Evolutionary conservation across 2,113 vertebrate species (phyloP), one percentile per base, ranked within the genome.

Genomic region (Clinocottus analis): DNA sequence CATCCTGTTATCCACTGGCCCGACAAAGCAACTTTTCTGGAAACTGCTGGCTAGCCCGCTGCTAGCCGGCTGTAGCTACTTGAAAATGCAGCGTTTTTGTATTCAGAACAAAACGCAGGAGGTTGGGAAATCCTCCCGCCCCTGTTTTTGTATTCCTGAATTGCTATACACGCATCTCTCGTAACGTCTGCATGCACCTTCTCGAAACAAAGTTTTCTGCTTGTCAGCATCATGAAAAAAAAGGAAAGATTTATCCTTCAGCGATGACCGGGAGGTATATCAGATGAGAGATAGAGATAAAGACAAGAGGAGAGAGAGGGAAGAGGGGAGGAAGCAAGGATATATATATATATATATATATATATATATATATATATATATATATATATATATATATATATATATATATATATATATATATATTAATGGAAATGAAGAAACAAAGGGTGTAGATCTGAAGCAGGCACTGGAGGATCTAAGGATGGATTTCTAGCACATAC

Each of bases 161-260:
- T 55, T 66, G 53, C 53, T 71, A 8, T 27, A 70, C 58, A 51
- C 19, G 49, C 59, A 72, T 70, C 77, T 70, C 77, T 80, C 5
- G 1, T 64, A 43, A 49, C 59, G 64, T 41, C 64, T 70, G 55
- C 70, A 70, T 65, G 82, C 80, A 80, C 60, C 78, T 77, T 80
- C 68, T 77, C 27, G 7, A 80, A n/a, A 85, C 85, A 72, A 86
- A 86, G 85, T 89, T 92, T 90, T 87, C 82, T 88, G 86, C 88
- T 86, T 79, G 91, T 91, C 89, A 91, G 88, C 89, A 91, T 71
- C 80, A 81, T 59, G 41, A 77, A 80, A 76, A 81, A 72, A 81
- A 79, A n/a, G n/a, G 58, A 43, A 43, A 43, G 81, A 89, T 88
- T 86, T 90, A 78, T 89, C 84, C 89, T 91, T 89, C 85, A 90